Evolutionary conservation across 2,113 vertebrate species (phyloP).

Genomic region (Eurypyga helias): DNA sequence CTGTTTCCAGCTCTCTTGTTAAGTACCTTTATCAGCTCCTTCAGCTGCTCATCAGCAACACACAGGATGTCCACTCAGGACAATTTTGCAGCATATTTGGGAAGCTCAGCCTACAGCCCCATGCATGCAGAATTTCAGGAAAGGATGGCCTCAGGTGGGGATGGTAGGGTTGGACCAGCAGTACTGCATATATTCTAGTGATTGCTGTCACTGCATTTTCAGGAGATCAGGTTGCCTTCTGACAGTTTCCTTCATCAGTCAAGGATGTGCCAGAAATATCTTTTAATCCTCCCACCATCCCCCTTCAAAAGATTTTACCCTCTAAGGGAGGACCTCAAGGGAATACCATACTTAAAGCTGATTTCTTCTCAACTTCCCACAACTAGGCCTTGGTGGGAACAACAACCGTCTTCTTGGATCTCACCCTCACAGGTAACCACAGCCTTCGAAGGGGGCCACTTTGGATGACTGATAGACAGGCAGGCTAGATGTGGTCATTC

Average conservation of each 20-base stretch:
- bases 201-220: background rate
- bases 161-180: background rate
- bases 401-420: background rate
- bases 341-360: background rate
- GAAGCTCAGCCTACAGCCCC: background rate
- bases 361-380: background rate
- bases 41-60: background rate
- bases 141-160: background rate
- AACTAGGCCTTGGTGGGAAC: background rate
- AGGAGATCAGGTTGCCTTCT: background rate
- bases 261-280: background rate
- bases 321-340: background rate
- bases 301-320: background rate
- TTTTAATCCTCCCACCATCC: background rate
- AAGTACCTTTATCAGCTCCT: background rate
- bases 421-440: background rate
- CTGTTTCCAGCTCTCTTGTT: background rate
- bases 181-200: background rate
- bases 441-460: accelerated
- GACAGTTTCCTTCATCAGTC: background rate
- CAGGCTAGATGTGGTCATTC: background rate
- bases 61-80: background rate
- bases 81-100: accelerated
- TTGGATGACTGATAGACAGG: background rate
- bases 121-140: accelerated